phyloP scores from a whole-genome alignment of 2,113 vertebrate species.

The Ursus arctos region DNA sequence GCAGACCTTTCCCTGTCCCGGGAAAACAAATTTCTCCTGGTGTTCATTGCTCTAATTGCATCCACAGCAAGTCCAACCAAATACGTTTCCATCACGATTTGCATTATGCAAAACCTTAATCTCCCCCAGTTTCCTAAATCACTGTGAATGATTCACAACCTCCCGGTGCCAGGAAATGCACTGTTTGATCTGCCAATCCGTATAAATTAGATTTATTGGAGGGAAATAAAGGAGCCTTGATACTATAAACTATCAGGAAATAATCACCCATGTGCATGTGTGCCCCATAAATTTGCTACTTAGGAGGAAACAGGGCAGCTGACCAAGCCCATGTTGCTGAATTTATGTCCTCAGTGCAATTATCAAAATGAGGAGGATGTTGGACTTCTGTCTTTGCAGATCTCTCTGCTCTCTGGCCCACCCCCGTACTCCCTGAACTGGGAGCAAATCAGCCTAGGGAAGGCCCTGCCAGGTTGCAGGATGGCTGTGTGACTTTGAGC shows the following conservation, averaged over 20 bases:
- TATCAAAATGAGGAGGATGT: background rate
- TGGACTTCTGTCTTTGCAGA: background rate
- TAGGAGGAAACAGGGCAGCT: slow-evolving; percentile 76
- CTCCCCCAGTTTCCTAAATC: slow-evolving; percentile 80
- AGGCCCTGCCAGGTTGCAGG: background rate
- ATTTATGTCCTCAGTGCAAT: slow-evolving; percentile 67
- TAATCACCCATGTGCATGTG: slow-evolving; percentile 68
- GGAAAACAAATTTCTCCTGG: slow-evolving; percentile 85
- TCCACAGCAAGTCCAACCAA: slow-evolving; percentile 80
- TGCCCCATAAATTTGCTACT: slow-evolving; percentile 78
- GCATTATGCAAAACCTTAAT: slow-evolving; percentile 85
- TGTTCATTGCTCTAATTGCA: slow-evolving; percentile 86
- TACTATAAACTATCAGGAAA: slow-evolving; percentile 77
- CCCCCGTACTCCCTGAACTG: background rate
- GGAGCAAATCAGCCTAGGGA: background rate
- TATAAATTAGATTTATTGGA: slow-evolving; percentile 81
- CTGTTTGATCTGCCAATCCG: slow-evolving; percentile 79
- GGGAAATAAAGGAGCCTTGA: slow-evolving; percentile 70
- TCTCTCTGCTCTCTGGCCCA: background rate
- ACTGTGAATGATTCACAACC: slow-evolving; percentile 70
- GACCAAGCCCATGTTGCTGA: slow-evolving; percentile 73
- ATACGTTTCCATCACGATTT: slow-evolving; percentile 79
- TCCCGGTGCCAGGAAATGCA: slow-evolving; percentile 74
- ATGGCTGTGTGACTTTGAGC: background rate
- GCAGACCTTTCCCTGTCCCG: slow-evolving; percentile 83